phyloP scores from a whole-genome alignment of 2,113 vertebrate genomes.

The Percina caprodes region DNA sequence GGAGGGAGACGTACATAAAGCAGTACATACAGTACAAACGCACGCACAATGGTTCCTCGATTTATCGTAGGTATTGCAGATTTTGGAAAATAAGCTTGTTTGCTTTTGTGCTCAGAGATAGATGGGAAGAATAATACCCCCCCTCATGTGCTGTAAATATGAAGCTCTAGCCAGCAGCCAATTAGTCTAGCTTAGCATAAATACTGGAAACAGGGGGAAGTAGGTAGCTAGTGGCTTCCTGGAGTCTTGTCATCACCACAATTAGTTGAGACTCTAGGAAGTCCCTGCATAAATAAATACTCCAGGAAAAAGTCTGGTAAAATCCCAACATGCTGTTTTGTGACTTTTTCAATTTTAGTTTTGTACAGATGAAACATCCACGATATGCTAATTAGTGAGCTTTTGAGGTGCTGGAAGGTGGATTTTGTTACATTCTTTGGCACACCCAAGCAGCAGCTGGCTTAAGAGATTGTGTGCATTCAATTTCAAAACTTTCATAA shows the following conservation, averaged over 20 bases:
- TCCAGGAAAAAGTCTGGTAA: too few species aligned
- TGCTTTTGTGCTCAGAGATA: not conserved
- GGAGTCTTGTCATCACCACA: not conserved
- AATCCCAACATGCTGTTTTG: too few species aligned
- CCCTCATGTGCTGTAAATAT: not conserved
- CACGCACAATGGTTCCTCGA: too few species aligned
- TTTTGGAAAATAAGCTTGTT: not conserved
- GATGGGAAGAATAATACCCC: not conserved
- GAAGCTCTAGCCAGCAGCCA: not conserved
- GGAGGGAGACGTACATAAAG: too few species aligned
- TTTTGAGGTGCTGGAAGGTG: not conserved
- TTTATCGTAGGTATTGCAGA: too few species aligned
- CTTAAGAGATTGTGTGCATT: not conserved
- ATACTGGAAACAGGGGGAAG: not conserved
- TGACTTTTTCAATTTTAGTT: not conserved
- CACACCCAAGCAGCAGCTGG: not conserved
- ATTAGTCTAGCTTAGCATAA: not conserved
- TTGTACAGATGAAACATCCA: not conserved
- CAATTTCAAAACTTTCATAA: not conserved
- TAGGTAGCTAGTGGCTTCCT: not conserved
- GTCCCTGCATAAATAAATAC: not conserved
- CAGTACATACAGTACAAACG: too few species aligned
- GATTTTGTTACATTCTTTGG: not conserved
- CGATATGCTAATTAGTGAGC: not conserved
- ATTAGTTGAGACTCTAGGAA: not conserved